Percentiles rank a stretch among this genome's conserved stretches.
Conservation (phyloP, 2,797 vertebrate genomes). For the Anableps anableps region DNA sequence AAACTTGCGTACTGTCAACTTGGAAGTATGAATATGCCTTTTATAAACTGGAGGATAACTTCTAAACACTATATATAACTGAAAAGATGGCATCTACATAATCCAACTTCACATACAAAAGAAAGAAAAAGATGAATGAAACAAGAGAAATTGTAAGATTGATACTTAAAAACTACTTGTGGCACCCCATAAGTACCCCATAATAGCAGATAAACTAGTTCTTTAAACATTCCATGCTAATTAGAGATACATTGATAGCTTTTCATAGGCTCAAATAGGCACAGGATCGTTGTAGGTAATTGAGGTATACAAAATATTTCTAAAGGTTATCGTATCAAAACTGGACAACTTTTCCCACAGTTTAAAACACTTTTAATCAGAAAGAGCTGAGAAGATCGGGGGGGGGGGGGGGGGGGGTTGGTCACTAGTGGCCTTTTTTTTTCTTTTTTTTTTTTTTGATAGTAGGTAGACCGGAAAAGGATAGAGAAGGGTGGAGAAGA, state of each 20-base stretch:
- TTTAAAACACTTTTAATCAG: neutral
- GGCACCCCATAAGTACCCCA: neutral
- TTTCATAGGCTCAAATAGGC: neutral
- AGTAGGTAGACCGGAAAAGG: too few species aligned
- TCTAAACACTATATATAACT: slow-evolving; percentile 23
- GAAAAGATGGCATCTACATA: slow-evolving; percentile 25
- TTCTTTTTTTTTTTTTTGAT: too few species aligned
- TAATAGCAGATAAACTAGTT: neutral
- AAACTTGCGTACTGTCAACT: slow-evolving; percentile 3
- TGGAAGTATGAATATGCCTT: slow-evolving; percentile 6
- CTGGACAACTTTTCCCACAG: neutral
- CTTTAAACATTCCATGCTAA: neutral
- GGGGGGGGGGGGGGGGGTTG: too few species aligned
- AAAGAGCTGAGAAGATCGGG: neutral
- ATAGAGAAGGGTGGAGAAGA: too few species aligned
- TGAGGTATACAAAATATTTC: neutral
- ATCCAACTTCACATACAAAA: slow-evolving; percentile 32
- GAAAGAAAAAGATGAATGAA: neutral
- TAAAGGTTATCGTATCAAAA: neutral
- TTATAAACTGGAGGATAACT: slow-evolving; percentile 24
- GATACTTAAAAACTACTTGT: slow-evolving; percentile 27
- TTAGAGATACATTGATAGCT: neutral
- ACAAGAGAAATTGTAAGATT: neutral
- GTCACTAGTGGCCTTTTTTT: too few species aligned
- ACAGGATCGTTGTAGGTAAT: neutral